These are phyloP conservation scores for Drosophila trichaetosa DNA, from an alignment of 2,888 invertebrate genomes.

Conservation along the genomic window DNA sequence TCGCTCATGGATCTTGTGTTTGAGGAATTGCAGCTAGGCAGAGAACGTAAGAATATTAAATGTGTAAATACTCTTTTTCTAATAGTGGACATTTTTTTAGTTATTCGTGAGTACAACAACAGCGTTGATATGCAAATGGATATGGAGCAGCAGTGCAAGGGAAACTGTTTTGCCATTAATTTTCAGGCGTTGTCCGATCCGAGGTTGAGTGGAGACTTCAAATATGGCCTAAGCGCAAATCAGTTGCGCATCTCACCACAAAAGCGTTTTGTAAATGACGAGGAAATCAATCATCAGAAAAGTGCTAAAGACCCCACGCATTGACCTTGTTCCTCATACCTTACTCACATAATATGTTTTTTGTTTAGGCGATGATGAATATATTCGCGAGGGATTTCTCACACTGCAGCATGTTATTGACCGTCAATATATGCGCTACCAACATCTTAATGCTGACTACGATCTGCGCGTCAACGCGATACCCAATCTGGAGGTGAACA, in stretches of 20 bases:
- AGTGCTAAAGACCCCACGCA: conserved; percentile 42
- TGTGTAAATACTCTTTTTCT: not conserved
- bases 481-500: conserved; percentile 66
- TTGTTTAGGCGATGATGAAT: conserved; percentile 83
- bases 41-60: conserved; percentile 60
- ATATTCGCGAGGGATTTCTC: conserved; percentile 86
- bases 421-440: conserved; percentile 85
- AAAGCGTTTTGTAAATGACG: conserved; percentile 79
- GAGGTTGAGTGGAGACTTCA: conserved; percentile 28
- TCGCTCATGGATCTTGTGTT: conserved; percentile 75
- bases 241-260: conserved; percentile 82
- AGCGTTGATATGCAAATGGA: conserved; percentile 65
- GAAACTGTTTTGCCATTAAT: conserved; percentile 77
- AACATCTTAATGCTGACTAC: conserved; percentile 40
- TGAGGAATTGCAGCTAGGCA: conserved; percentile 60
- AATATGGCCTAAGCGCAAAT: conserved; percentile 86
- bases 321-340: conserved; percentile 6
- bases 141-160: conserved; percentile 72
- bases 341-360: conserved; percentile 16
- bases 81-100: conserved; percentile 39
- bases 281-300: conserved; percentile 78
- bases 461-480: conserved; percentile 71
- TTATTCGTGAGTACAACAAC: conserved; percentile 54
- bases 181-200: conserved; percentile 62
- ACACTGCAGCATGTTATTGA: conserved; percentile 88